These are phyloP conservation scores for rabbit (Oryctolagus cuniculus) DNA, from an alignment of 2,113 vertebrate species.

Conservation along the genomic window mOryCun1.1 NC_091432.1:39813001-39813500, in stretches of 20 bases:
- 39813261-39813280: background rate
- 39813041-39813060: background rate
- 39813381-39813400: background rate
- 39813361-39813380: background rate
- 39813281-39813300: background rate
- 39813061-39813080: background rate
- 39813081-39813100: background rate
- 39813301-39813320: background rate
- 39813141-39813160: conserved; percentile 42
- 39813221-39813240: background rate
- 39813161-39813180: background rate
- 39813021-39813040: background rate
- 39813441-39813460: background rate
- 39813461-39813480: background rate
- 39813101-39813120: background rate
- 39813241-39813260: background rate
- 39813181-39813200: background rate
- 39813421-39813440: background rate
- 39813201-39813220: background rate
- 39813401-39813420: background rate
- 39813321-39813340: background rate
- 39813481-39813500: background rate
- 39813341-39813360: background rate
- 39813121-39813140: background rate
- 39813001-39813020: background rate